Evolutionary conservation across 2,888 invertebrate genomes (phyloP), one percentile per base, ranked within the genome.

Genomic region (Chloroclysta siterata): DNA sequence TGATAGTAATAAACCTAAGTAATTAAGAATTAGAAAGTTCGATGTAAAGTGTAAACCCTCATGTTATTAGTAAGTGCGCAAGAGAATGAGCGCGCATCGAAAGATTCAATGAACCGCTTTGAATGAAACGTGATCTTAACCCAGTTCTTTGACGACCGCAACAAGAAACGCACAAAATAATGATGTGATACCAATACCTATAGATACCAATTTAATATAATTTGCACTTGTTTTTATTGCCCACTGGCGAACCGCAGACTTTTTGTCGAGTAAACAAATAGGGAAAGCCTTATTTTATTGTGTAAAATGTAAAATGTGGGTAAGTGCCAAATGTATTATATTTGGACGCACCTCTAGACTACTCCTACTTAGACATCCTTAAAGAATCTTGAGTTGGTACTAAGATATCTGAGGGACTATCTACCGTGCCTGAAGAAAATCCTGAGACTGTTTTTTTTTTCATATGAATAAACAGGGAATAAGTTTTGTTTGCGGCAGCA

Each of bases 111-210:
- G 76, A 79, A 76, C 75, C 69, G 63, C 72, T 72, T 73, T 79
- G 72, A 79, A 81, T 81, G 79, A 76, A 75, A 67, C 65, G 72
- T 81, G 85, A 83, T 85, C 80, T 83, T 85, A 84, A 84, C 84
- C 83, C 72, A 85, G 77, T 75, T 79, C 72, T 69, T 69, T 54
- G 57, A 69, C 70, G 71, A 72, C 73, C 75, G 75, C 75, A 64
- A 67, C 66, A 65, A 67, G 63, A 69, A 63, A 74, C 67, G 41
- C 11, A 71, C 72, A 74, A 71, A 73, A 63, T 66, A 63, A 66
- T 59, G 50, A 65, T 48, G 63, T 58, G 68, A 22, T 22, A 22
- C 22, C 22, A 22, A 22, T 22, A 22, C 22, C 59, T 61, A 66
- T 33, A 33, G 53, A 56, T 55, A 64, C 52, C 11, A 15, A 54